Conservation (phyloP, 2,113 vertebrate species). For the Erpornis zantholeuca region DNA sequence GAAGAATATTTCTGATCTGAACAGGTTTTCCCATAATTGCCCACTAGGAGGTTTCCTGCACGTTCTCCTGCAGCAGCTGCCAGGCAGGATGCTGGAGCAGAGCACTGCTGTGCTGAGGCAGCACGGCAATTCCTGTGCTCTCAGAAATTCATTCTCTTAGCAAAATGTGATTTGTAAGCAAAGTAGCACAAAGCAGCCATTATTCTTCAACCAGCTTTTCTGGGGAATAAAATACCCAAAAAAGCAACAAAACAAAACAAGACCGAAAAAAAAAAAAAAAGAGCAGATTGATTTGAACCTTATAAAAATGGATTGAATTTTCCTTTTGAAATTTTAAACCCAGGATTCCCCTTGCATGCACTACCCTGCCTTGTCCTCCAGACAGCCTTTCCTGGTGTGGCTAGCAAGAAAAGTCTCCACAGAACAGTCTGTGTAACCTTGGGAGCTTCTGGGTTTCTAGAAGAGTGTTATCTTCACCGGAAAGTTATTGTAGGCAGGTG, state of each 20-base stretch:
- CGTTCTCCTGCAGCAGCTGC: conserved; percentile 24
- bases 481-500: neutral
- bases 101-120: conserved; percentile 48
- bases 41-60: conserved; percentile 42
- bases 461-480: neutral
- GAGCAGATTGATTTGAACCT: neutral
- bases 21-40: conserved; percentile 38
- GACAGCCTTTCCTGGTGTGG: neutral
- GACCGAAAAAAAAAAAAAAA: fast-evolving
- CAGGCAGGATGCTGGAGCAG: conserved; percentile 32
- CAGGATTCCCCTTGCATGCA: neutral
- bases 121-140: conserved; percentile 1
- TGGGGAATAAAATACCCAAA: neutral
- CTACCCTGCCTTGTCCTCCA: neutral
- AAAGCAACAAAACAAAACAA: neutral
- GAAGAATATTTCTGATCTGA: neutral
- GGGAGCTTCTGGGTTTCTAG: neutral
- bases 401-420: neutral
- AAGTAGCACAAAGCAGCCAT: neutral
- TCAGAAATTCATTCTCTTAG: conserved; percentile 19
- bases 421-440: neutral
- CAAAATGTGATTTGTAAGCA: conserved; percentile 34
- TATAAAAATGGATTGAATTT: neutral
- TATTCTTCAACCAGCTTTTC: neutral
- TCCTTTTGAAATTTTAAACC: neutral